Evolutionary conservation across 2,888 invertebrate species (phyloP), one percentile per base, ranked within the genome.

Genomic region (Orthosia cruda): DNA sequence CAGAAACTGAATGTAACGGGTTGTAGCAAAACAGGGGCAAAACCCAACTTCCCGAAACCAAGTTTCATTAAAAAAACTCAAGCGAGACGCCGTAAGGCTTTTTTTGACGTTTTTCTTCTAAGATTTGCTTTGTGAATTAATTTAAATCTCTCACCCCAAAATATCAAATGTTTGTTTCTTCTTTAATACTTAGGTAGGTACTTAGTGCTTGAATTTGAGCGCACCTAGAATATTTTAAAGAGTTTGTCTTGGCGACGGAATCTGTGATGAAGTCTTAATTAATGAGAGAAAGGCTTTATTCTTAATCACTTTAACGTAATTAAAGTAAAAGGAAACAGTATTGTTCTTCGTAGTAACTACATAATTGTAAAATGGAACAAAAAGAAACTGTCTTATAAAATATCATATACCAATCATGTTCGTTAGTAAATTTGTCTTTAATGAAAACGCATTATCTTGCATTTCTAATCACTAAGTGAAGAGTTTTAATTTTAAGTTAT

Each of bases 41-140:
- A 66, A 61, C 68, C 54, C 13, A 84, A 84, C 83, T 76, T 78
- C 12, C 52, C 54, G 40, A 64, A 74, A 77, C 61, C 18, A n/a
- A 66, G 57, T 83, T 81, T 87, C 80, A 88, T 87, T 89, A 86
- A 88, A 87, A 89, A 88, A 83, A 79, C 81, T 84, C 75, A 63
- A 83, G 81, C 69, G 67, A 84, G 81, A 77, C 69, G 82, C 84
- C 77, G 64, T 16, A 13, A 81, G 85, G 78, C 77, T 78, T 81
- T 79, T 40, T 71, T 69, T 74, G 74, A 69, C 71, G 83, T 87
- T 86, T 87, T 87, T 88, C 82, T 86, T 75, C 57, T 61, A 20
- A 85, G 82, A 84, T 89, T 89, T 89, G 84, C 89, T 86, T 89
- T 87, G 70, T 80, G 81, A 84, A 88, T 85, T 87, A 82, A 88